Evolutionary conservation across 2,113 vertebrate species (phyloP).

Genomic region (Trachemys scripta): DNA sequence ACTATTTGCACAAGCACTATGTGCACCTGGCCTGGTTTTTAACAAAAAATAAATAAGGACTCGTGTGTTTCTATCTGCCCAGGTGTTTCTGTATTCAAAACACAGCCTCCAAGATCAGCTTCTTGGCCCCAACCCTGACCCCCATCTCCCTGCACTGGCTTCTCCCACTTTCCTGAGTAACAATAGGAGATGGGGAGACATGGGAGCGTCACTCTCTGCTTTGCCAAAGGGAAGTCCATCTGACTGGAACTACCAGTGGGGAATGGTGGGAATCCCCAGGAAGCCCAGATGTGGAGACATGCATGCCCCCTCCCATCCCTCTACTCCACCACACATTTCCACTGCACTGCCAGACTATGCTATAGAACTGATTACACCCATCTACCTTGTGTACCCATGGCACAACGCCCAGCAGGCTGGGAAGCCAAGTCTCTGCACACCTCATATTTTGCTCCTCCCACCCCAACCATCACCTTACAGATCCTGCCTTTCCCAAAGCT

Average conservation of each 20-base stretch:
- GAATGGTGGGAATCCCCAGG: neutral
- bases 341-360: neutral
- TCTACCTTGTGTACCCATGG: neutral
- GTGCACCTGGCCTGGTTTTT: neutral
- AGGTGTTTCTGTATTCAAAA: neutral
- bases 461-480: neutral
- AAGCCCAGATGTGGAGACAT: neutral
- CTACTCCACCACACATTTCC: neutral
- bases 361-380: neutral
- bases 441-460: neutral
- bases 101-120: neutral
- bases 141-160: neutral
- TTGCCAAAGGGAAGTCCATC: neutral
- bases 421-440: neutral
- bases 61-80: neutral
- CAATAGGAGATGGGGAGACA: neutral
- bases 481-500: neutral
- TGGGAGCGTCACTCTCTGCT: neutral
- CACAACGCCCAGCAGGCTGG: no score
- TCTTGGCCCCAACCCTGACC: neutral
- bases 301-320: neutral
- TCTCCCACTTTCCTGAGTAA: neutral
- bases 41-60: neutral
- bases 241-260: neutral
- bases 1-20: neutral